Conservation (phyloP, 1,140 invertebrate genomes). For the Ptiloglossa arizonensis region DNA sequence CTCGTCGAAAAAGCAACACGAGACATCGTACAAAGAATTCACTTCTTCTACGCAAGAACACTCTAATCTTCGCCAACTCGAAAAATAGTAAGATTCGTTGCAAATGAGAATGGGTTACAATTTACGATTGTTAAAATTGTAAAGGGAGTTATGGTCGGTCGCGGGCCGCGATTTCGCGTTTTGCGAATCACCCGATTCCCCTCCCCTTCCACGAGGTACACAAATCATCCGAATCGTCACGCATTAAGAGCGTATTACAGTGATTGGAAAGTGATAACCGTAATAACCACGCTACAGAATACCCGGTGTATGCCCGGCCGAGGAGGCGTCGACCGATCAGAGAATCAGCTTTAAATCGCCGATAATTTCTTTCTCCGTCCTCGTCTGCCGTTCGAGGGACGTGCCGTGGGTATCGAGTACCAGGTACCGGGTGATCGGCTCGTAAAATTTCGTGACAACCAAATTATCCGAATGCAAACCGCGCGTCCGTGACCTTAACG, state of each 20-base stretch:
- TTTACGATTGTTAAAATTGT: too few relatives aligned
- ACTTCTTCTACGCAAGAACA: too few relatives aligned
- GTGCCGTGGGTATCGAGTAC: slow-evolving; percentile 41
- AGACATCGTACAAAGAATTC: too few relatives aligned
- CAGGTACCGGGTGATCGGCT: slow-evolving; percentile 50
- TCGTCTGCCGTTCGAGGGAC: slow-evolving; percentile 11
- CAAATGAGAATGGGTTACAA: too few relatives aligned
- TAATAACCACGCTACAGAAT: slow-evolving; percentile 57
- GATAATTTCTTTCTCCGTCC: slow-evolving; percentile 60
- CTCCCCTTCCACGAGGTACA: too few relatives aligned
- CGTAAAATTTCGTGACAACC: slow-evolving; percentile 50
- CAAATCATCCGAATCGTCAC: slow-evolving; percentile 66
- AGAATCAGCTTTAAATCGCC: slow-evolving; percentile 66
- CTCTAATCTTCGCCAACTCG: too few relatives aligned
- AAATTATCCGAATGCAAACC: slow-evolving; percentile 40
- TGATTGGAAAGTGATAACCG: slow-evolving; percentile 63
- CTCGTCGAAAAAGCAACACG: too few relatives aligned
- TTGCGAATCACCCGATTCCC: neutral
- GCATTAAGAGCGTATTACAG: slow-evolving; percentile 66
- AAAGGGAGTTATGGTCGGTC: too few relatives aligned
- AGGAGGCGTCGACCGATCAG: slow-evolving; percentile 71
- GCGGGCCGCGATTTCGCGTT: too few relatives aligned
- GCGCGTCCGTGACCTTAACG: slow-evolving; percentile 24
- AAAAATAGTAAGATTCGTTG: too few relatives aligned
- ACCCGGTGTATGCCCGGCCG: slow-evolving; percentile 39